phyloP scores from a whole-genome alignment of 2,113 vertebrate genomes.

The Cebus imitator region DNA sequence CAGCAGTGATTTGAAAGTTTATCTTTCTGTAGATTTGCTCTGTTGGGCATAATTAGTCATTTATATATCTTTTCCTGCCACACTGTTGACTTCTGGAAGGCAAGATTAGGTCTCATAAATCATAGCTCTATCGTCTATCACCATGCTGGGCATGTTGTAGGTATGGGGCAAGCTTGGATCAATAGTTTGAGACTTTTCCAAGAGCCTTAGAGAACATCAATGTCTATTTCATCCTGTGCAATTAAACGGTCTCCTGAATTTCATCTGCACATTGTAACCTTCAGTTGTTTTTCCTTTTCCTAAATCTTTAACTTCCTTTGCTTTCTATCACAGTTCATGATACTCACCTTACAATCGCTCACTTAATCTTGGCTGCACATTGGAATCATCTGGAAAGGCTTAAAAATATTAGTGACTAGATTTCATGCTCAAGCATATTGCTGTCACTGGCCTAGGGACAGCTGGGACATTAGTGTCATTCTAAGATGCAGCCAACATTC shows the following conservation, averaged over 20 bases:
- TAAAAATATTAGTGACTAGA: neutral
- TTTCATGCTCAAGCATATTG: neutral
- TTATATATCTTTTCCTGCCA: neutral
- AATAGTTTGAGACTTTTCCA: neutral
- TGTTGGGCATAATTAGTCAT: neutral
- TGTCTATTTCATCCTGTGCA: neutral
- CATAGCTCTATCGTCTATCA: neutral
- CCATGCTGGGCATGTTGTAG: neutral
- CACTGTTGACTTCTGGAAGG: neutral
- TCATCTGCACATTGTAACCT: neutral
- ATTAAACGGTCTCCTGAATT: neutral
- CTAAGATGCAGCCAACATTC: neutral
- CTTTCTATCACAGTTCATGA: neutral
- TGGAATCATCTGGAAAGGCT: neutral
- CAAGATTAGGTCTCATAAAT: neutral
- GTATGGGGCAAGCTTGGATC: neutral
- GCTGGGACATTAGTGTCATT: neutral
- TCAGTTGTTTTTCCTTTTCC: neutral
- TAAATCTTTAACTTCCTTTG: neutral
- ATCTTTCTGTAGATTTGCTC: slow-evolving; percentile 12
- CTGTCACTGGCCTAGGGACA: neutral
- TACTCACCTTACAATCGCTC: neutral
- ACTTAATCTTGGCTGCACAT: neutral
- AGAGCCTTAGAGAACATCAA: neutral
- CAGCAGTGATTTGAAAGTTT: neutral